Evolutionary conservation across 1,140 invertebrate genomes (phyloP), one percentile per base, ranked within the genome.

Genomic region (Asobara japonica): DNA sequence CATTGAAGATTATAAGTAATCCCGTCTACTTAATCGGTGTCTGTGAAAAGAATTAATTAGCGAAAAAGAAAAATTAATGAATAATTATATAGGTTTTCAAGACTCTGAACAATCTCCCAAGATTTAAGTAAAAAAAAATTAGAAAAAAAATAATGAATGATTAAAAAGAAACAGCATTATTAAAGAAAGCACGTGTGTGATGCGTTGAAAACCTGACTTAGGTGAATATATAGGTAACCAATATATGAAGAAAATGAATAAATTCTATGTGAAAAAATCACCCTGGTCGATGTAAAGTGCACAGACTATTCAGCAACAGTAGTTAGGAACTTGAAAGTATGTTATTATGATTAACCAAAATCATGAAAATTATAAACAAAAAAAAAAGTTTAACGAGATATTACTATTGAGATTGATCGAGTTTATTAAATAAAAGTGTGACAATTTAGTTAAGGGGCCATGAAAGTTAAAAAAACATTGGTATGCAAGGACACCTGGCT

Each of bases 11-110:
- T 67, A 45, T 72, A 67, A 29, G 29, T 62, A 69, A 65, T 73
- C 38, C 69, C 71, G 74, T 74, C 45, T 73, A 76, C 56, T 74
- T 77, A 76, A 77, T 78, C 69, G 72, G 48, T 80, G 76, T 80
- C 72, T 76, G 74, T 75, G 71, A 77, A 67, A 25, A 66, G 69
- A 70, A 69, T 69, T 51, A 38, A 62, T 61, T 71, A 74, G 27
- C 31, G 33, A 64, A 66, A 74, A n/a, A n/a, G n/a, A n/a, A n/a
- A 45, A 62, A 60, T 71, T 64, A 48, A 31, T 18, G 18, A 60
- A 51, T 75, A 71, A 71, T 68, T 71, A 69, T 22, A 69, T 70
- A 74, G 68, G 45, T 73, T 71, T 7, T 64, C 31, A 67, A 48
- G 41, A 62, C 30, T 70, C 51, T 41, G 33, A 71, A 36, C 18